A percentile compares a stretch with the other conserved stretches of the same genome.
These are phyloP conservation scores for Crotalus horridus DNA, from an alignment of 2,113 vertebrate species.

Conservation along the genomic window DNA sequence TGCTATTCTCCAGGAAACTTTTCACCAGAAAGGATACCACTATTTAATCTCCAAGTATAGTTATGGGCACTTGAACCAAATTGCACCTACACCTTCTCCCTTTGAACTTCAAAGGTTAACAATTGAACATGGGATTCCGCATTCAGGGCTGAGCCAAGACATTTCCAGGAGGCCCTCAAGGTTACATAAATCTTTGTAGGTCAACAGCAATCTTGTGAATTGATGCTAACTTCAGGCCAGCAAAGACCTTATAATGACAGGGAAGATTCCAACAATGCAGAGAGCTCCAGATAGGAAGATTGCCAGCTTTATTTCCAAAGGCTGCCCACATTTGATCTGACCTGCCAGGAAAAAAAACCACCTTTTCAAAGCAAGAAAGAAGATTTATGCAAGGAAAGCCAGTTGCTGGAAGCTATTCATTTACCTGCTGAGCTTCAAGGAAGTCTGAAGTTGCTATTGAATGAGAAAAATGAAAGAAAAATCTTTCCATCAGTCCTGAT, in stretches of 20 bases:
- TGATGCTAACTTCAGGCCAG: neutral
- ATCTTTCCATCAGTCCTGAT: neutral
- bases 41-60: neutral
- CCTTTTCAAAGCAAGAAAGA: neutral
- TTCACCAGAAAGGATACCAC: neutral
- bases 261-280: neutral
- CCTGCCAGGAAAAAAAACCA: neutral
- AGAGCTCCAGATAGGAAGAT: neutral
- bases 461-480: slow-evolving; percentile 1
- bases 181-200: neutral
- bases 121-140: neutral
- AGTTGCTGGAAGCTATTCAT: neutral
- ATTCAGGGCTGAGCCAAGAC: neutral
- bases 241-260: neutral
- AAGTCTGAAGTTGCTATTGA: slow-evolving; percentile 9
- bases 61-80: neutral
- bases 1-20: neutral
- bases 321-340: neutral
- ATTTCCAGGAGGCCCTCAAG: neutral
- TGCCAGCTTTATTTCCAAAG: too few relatives aligned
- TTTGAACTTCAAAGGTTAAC: neutral
- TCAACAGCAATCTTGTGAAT: neutral
- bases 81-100: neutral
- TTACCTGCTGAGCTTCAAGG: slow-evolving; percentile 14
- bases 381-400: neutral